Evolutionary conservation across 2,113 vertebrate species (phyloP).

Genomic region (Anolis carolinensis): DNA sequence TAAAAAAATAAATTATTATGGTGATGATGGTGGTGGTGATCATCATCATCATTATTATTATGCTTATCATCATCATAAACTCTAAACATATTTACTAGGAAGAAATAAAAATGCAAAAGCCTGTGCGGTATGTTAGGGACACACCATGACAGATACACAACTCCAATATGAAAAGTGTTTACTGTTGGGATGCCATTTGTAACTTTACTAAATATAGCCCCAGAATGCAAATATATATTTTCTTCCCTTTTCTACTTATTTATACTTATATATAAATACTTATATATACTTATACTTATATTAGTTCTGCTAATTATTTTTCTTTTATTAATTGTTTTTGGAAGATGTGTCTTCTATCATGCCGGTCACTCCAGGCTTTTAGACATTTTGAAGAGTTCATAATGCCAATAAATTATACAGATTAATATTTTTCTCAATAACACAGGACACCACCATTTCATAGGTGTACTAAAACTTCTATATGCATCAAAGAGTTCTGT

Average conservation of each 20-base stretch:
- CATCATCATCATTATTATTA: too few relatives aligned
- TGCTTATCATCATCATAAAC: too few relatives aligned
- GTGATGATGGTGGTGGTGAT: too few relatives aligned
- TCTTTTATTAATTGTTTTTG: neutral
- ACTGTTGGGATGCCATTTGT: neutral
- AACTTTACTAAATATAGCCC: neutral
- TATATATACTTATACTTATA: too few relatives aligned
- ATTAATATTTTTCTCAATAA: neutral
- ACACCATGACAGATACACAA: too few relatives aligned
- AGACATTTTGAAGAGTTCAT: neutral
- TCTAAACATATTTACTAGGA: too few relatives aligned
- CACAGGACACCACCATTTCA: neutral
- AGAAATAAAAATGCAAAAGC: too few relatives aligned
- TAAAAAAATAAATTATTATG: too few relatives aligned
- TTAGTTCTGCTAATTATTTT: slow-evolving; percentile 6
- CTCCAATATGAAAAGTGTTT: neutral
- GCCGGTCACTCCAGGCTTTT: neutral
- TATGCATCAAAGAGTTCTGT: neutral
- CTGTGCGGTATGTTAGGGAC: too few relatives aligned
- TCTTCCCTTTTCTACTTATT: neutral
- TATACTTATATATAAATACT: too few relatives aligned
- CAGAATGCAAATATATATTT: neutral
- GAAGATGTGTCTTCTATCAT: neutral
- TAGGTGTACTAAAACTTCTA: neutral
- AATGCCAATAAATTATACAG: neutral